Conservation (phyloP, 2,113 vertebrate species). For the Neolamprologus kungweensis region DNA sequence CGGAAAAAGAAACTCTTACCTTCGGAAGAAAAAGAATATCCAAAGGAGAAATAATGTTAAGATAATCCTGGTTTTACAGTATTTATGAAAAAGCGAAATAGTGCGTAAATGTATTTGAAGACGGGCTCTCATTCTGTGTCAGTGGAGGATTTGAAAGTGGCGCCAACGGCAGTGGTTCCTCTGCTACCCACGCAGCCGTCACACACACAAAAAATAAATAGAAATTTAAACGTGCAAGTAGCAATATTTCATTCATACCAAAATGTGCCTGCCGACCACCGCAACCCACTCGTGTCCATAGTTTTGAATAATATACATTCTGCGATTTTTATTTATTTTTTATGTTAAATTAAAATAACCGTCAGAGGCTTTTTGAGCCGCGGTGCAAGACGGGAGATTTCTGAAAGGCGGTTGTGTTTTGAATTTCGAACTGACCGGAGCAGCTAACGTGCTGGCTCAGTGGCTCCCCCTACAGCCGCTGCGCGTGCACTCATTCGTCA, state of each 20-base stretch:
- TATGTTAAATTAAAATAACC: conserved; percentile 48
- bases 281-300: neutral
- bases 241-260: neutral
- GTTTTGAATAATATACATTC: conserved; percentile 19
- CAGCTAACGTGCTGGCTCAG: neutral
- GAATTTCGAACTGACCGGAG: conserved; percentile 38
- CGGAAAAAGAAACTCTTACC: conserved; percentile 38
- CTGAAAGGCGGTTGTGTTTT: conserved; percentile 51
- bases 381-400: conserved; percentile 60
- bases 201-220: conserved; percentile 55
- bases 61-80: neutral
- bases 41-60: neutral
- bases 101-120: conserved; percentile 35
- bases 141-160: conserved; percentile 67
- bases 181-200: conserved; percentile 33
- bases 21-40: neutral
- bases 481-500: neutral
- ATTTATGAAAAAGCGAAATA: neutral
- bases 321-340: conserved; percentile 67
- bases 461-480: neutral
- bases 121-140: conserved; percentile 48
- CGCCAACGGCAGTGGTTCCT: conserved; percentile 46
- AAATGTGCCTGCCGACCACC: conserved; percentile 5
- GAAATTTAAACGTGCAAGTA: conserved; percentile 24
- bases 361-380: conserved; percentile 41